Evolutionary conservation across 2,113 vertebrate genomes (phyloP), one percentile per base, ranked within the genome.

Genomic region (Sinocyclocheilus grahami): DNA sequence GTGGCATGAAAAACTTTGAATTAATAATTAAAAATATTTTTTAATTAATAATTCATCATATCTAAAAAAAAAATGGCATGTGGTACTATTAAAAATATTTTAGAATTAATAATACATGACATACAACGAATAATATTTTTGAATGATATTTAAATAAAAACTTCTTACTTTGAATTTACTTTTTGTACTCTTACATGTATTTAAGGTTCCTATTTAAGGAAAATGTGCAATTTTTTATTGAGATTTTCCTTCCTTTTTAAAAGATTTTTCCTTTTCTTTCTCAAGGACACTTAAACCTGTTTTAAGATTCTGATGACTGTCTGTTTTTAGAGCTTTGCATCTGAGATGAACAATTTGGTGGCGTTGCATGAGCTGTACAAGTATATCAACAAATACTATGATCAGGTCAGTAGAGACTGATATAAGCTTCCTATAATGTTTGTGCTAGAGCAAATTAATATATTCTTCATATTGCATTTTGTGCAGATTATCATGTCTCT

Each of bases 331-430:
- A 96, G 94, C 86, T 96, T 96, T 82, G 93, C 95, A 0, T 95
- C 95, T 42, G 95, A 96, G 76, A 94, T 97, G 91, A 96, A 95
- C 92, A 96, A 90, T 37, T 87, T 96, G 39, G 95, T 96, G 67
- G 96, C 96, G 67, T 91, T 98, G 42, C 96, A 96, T 71, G 96
- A 96, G 81, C 95, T 98, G 18, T 98, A 97, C 88, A 95, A 95
- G 24, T 97, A 97, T 87, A 97, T 98, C 92, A 96, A 95, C 92
- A 96, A 96, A 90, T 97, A 97, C 85, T 97, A 98, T 0, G 96
- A 98, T 89, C 96, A 97, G 95, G 97, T 97, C 48, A 92, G 92
- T 83, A 63, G 79, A 3, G 7, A 37, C 7, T 0, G 30, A 69
- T 18, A 37, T 30, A 71, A 71, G 1, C 67, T 33, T 16, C 27